Evolutionary conservation across 2,888 invertebrate species (phyloP).

Genomic region (Matsumyia berberina): DNA sequence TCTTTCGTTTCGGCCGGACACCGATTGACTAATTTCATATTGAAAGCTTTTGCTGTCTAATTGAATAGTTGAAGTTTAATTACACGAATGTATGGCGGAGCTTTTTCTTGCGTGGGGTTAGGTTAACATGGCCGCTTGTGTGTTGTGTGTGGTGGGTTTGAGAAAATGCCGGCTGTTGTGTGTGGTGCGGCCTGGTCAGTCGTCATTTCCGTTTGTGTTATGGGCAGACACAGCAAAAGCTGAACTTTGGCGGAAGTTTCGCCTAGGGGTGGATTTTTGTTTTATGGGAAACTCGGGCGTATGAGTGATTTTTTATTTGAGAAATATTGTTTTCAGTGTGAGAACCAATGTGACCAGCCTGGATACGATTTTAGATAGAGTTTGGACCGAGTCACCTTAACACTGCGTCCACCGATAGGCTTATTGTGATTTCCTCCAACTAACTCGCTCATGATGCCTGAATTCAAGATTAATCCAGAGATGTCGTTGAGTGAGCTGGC

Average conservation of each 20-base stretch:
- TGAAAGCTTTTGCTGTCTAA: slow-evolving; percentile 78
- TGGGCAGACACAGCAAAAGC: slow-evolving; percentile 1
- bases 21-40: slow-evolving; percentile 83
- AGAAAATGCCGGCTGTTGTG: slow-evolving; percentile 47
- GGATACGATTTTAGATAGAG: neutral
- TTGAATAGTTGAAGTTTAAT: slow-evolving; percentile 66
- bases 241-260: slow-evolving; percentile 10
- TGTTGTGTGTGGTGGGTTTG: neutral
- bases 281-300: slow-evolving; percentile 26
- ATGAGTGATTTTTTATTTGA: slow-evolving; percentile 41
- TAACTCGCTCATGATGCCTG: too few relatives aligned
- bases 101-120: slow-evolving; percentile 58
- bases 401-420: too few relatives aligned
- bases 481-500: too few relatives aligned
- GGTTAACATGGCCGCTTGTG: slow-evolving; percentile 30
- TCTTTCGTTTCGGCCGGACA: slow-evolving; percentile 85
- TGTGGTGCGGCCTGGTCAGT: slow-evolving; percentile 1
- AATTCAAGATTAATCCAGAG: too few relatives aligned
- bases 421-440: too few relatives aligned
- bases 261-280: slow-evolving; percentile 17
- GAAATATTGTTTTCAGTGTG: too few relatives aligned
- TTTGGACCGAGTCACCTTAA: too few relatives aligned
- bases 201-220: slow-evolving; percentile 1
- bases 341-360: too few relatives aligned
- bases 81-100: slow-evolving; percentile 24